Conservation (phyloP, 2,113 vertebrate genomes). For the Channa maculata region DNA sequence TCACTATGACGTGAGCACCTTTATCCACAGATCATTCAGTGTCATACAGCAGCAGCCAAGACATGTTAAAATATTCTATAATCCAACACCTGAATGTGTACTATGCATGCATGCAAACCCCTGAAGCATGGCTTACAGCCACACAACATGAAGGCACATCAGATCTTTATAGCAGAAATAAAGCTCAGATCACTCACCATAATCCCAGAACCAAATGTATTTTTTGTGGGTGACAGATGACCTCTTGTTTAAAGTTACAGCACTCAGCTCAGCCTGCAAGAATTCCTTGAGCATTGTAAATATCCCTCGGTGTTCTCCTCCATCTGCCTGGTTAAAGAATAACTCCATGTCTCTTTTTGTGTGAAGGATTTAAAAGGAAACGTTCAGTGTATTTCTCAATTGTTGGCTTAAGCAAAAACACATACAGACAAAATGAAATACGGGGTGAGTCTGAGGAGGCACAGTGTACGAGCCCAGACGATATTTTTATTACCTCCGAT, state of each 20-base stretch:
- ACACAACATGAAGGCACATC: constrained; percentile 28
- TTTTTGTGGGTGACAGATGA: constrained; percentile 4
- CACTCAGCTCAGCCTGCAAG: constrained; percentile 27
- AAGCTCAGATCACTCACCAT: constrained; percentile 23
- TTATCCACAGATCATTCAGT: constrained; percentile 12
- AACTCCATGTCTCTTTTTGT: constrained; percentile 77
- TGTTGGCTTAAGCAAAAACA: constrained; percentile 55
- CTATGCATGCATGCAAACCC: constrained; percentile 68
- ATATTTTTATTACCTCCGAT: constrained; percentile 34
- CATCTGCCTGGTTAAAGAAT: constrained; percentile 71
- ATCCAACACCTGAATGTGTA: constrained; percentile 38
- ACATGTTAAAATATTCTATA: constrained; percentile 31
- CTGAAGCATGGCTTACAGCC: constrained; percentile 58
- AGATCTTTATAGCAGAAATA: constrained; percentile 20
- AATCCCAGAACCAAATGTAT: constrained; percentile 15
- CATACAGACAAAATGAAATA: constrained; percentile 12
- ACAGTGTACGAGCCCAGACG: not conserved
- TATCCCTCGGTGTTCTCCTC: constrained; percentile 77
- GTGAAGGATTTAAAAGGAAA: constrained; percentile 69
- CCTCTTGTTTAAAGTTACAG: constrained; percentile 29
- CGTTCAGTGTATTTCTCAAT: constrained; percentile 52
- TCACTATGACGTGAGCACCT: constrained; percentile 7
- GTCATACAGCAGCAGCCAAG: constrained; percentile 14
- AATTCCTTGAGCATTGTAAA: constrained; percentile 82
- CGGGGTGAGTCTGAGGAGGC: constrained; percentile 32